Evolutionary conservation across 2,113 vertebrate species (phyloP).

Genomic region (Formicarius rufipectus): DNA sequence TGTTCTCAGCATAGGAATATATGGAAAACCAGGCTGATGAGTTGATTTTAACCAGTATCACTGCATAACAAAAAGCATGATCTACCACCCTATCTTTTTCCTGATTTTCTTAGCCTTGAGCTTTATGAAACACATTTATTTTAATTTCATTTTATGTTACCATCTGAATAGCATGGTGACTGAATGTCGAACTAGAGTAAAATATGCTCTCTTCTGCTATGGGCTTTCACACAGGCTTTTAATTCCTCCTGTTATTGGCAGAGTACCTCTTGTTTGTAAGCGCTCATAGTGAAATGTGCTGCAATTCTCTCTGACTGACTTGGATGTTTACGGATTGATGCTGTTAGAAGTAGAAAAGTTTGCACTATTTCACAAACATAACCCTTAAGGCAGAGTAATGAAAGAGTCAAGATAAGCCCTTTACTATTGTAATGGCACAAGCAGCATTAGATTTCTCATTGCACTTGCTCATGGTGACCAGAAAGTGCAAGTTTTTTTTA

Average conservation of each 20-base stretch:
- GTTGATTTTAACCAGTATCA: neutral
- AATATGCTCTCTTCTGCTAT: neutral
- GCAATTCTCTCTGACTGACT: neutral
- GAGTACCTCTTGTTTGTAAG: neutral
- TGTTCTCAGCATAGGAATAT: neutral
- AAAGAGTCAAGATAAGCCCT: neutral
- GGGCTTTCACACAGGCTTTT: neutral
- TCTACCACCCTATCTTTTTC: neutral
- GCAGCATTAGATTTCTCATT: neutral
- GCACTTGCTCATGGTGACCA: neutral
- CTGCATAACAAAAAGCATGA: neutral
- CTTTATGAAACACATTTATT: neutral
- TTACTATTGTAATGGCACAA: neutral
- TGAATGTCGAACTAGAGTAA: constrained; percentile 1
- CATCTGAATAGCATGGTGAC: neutral
- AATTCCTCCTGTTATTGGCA: neutral
- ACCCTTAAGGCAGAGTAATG: neutral
- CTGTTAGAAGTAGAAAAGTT: neutral
- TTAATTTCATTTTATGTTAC: constrained; percentile 1
- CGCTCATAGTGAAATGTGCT: neutral
- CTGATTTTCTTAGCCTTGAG: neutral
- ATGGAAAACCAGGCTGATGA: neutral
- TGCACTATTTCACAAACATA: neutral
- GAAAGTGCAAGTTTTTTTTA: neutral
- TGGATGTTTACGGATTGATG: neutral